Base-by-base conservation (phyloP, 2,888 invertebrate species). In the Sericinus montela region DNA sequence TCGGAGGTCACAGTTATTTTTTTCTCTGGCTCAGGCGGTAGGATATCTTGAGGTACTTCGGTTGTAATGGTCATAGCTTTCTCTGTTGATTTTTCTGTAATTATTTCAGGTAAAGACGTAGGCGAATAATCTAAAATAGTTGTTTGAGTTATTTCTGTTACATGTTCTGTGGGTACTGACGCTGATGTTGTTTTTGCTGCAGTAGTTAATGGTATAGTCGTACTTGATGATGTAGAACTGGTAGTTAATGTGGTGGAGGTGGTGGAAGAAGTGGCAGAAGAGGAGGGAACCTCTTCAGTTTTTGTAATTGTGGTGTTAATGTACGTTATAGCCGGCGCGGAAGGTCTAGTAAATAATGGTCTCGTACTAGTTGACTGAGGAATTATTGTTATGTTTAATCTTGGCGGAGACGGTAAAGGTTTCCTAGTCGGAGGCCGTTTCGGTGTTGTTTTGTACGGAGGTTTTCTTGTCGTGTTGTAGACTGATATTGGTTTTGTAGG, bases 361-460 rank as follows among this genome's bases (percentile, higher is more conserved):
- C 78, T 80, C 0, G 78, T 72, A 51, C 84, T 83, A 8, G 85
- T 80, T 13, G 79, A 73, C 57, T 83, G 84, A 48, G 87, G 85
- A 63, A 88, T 57, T 44, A 85, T 79, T 1, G 85, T 84, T 38
- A 88, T 88, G 40, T 88, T 88, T 42, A 88, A 55, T 65, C 84
- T 72, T 36, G 90, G 90, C 30, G 86, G 86, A 8, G 74, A 76
- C 1, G 84, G 83, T 40, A 86, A 60, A 1, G 87, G 85, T 51
- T 78, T 83, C 57, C 78, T 87, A 0, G 80, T 84, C 2, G 77
- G 60, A 1, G 83, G 75, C 50, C 73, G 62, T 54, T 70, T 87
- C 14, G 72, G 73, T 48, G 77, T 72, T 0, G 69, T 69, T 54
- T 75, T 76, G 49, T 77, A 83, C 0, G 79, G 75, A 6, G 87